These are phyloP conservation scores for Ctenomys sociabilis DNA, from an alignment of 2,113 vertebrate species.

Conservation along the genomic window DNA sequence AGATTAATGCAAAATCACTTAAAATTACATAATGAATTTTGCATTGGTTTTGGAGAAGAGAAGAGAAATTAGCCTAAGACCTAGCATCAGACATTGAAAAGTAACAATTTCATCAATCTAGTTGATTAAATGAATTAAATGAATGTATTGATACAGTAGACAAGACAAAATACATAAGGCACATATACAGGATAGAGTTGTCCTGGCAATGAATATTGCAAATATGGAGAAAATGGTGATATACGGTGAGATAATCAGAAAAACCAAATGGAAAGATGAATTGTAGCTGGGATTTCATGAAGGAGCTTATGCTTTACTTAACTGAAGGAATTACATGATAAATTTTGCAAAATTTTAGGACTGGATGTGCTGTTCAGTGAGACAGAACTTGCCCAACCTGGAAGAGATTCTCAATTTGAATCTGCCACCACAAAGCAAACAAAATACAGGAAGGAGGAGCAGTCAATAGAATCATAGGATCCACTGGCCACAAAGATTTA, in stretches of 20 bases:
- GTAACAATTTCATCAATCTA: background rate
- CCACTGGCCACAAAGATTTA: background rate
- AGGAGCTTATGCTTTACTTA: background rate
- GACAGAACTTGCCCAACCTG: background rate
- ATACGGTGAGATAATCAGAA: background rate
- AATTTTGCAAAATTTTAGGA: background rate
- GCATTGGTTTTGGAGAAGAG: background rate
- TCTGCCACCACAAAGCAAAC: background rate
- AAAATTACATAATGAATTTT: background rate
- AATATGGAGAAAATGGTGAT: background rate
- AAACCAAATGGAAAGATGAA: background rate
- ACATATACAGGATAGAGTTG: background rate
- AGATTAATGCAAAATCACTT: conserved; percentile 49
- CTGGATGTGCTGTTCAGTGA: background rate
- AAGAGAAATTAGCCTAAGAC: background rate
- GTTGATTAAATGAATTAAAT: conserved; percentile 26
- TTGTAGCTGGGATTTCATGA: background rate
- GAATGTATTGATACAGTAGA: background rate
- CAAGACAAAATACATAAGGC: background rate
- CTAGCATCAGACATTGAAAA: background rate
- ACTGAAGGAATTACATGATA: background rate
- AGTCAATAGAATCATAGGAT: background rate
- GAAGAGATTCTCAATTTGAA: background rate
- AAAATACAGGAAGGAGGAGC: background rate
- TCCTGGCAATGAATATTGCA: background rate